Evolutionary conservation across 2,113 vertebrate species (phyloP).

Genomic region (Loxodonta africana): DNA sequence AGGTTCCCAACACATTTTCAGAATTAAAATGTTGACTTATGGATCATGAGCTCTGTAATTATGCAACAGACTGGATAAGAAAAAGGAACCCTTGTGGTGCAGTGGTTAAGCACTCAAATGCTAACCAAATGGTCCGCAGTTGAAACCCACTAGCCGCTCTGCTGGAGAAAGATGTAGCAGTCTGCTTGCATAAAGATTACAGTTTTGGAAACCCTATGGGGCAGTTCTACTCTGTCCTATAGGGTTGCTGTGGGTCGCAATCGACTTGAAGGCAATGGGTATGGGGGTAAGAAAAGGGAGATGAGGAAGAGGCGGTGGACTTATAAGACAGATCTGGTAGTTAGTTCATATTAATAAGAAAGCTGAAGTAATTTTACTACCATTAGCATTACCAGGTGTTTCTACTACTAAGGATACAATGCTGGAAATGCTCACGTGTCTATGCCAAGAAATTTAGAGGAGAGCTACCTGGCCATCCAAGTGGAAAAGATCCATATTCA

Average conservation of each 20-base stretch:
- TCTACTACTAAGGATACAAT: neutral
- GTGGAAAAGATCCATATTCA: too few species aligned
- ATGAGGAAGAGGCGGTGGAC: neutral
- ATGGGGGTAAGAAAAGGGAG: neutral
- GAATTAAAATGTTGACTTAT: neutral
- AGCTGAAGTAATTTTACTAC: neutral
- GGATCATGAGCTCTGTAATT: neutral
- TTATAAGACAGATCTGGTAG: neutral
- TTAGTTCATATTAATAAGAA: neutral
- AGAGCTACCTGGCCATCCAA: too few species aligned
- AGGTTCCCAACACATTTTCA: constrained; percentile 13
- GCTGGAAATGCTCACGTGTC: too few species aligned
- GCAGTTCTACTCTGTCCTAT: neutral
- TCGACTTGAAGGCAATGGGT: neutral
- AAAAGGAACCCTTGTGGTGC: neutral
- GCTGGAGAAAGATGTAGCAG: too few species aligned
- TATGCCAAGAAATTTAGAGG: too few species aligned
- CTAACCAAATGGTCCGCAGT: neutral
- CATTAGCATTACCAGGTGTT: neutral
- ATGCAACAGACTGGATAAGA: neutral
- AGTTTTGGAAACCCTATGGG: neutral
- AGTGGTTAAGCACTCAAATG: neutral
- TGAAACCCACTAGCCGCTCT: neutral
- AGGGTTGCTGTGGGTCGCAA: neutral
- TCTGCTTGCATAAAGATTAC: neutral